Percentiles rank a stretch among this genome's conserved stretches.
Evolutionary conservation across 30 jellyfish, hydroid and myxozoan species (phyloP).

Genomic region (Cassiopea xamachana): DNA sequence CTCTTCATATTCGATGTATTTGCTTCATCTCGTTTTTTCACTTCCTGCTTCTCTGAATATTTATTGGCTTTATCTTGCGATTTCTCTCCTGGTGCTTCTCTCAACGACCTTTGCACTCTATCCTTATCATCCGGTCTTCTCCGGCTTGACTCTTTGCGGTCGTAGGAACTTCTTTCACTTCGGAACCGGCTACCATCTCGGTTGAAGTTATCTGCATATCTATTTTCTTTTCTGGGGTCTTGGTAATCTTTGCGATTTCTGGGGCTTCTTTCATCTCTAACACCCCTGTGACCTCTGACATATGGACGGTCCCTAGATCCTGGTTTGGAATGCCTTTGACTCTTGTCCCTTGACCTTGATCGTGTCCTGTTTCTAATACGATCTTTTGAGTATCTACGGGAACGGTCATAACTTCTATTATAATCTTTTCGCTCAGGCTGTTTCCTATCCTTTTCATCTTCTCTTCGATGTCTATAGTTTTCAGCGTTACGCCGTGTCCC

Average conservation of each 20-base stretch:
- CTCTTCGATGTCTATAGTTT: background rate
- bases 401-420: background rate
- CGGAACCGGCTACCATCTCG: background rate
- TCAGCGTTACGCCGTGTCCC: conserved; percentile 21
- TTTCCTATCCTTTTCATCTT: background rate
- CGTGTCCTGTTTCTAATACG: conserved; percentile 1
- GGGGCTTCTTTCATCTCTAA: background rate
- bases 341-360: conserved; percentile 23
- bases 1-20: background rate
- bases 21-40: background rate
- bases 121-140: background rate
- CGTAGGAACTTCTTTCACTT: background rate
- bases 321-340: background rate
- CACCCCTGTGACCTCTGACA: background rate
- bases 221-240: background rate
- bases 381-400: conserved; percentile 8
- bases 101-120: background rate
- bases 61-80: background rate
- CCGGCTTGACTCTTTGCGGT: background rate
- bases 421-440: background rate
- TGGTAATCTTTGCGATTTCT: background rate
- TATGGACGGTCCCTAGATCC: background rate
- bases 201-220: background rate
- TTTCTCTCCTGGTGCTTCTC: background rate
- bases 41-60: background rate